These are phyloP conservation scores for Nephotettix cincticeps DNA, from an alignment of 1,140 invertebrate species.

Conservation along the genomic window DNA sequence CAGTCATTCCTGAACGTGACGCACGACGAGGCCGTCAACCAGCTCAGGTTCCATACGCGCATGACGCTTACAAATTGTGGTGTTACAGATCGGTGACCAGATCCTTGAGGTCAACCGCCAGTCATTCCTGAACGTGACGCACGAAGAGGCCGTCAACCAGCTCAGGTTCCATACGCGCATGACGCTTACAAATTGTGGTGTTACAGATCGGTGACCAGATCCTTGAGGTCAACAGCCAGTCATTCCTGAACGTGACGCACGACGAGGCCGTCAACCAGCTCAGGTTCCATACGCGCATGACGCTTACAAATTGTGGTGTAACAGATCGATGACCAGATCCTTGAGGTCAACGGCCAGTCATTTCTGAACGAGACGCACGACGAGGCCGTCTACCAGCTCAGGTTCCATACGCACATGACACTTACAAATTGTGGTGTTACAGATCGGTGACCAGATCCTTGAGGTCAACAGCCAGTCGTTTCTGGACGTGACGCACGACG, in stretches of 20 bases:
- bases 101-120: constrained; percentile 89
- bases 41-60: not conserved
- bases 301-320: constrained; percentile 81
- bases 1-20: constrained; percentile 88
- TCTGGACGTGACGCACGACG: constrained; percentile 88
- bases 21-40: constrained; percentile 86
- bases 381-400: constrained; percentile 87
- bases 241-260: constrained; percentile 88
- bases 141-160: constrained; percentile 87
- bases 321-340: too few relatives aligned
- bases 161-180: too few relatives aligned
- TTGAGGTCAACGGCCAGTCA: constrained; percentile 86
- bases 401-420: constrained; percentile 83
- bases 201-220: constrained; percentile 89
- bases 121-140: constrained; percentile 87
- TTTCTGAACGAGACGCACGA: constrained; percentile 91
- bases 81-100: too few relatives aligned
- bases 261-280: constrained; percentile 90
- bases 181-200: too few relatives aligned
- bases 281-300: constrained; percentile 86
- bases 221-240: constrained; percentile 88
- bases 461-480: constrained; percentile 92
- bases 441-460: constrained; percentile 92
- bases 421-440: constrained; percentile 48
- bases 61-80: constrained; percentile 85